These are phyloP conservation scores for Potamilus streckersoni DNA, from an alignment of 1,140 invertebrate species.

Conservation along the genomic window DNA sequence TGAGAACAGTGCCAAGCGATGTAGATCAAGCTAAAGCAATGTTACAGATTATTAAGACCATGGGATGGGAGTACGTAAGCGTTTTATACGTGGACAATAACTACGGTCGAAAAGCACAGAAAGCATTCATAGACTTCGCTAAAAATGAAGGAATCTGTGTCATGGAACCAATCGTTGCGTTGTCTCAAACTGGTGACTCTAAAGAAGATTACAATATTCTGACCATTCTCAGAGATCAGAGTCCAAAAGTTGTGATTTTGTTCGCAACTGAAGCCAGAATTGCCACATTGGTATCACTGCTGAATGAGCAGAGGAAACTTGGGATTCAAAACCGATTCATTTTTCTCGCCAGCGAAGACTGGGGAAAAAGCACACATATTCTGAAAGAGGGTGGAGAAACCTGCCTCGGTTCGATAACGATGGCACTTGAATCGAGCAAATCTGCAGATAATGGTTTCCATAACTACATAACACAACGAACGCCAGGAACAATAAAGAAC, in stretches of 20 bases:
- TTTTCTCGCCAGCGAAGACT: constrained; percentile 82
- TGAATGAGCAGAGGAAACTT: constrained; percentile 60
- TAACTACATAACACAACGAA: too few relatives aligned
- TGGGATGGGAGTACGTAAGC: constrained; percentile 57
- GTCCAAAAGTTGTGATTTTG: constrained; percentile 74
- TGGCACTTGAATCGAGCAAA: constrained; percentile 32
- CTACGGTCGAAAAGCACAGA: constrained; percentile 71
- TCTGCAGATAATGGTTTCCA: neutral
- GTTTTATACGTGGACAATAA: constrained; percentile 58
- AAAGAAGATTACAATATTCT: constrained; percentile 31
- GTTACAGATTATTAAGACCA: constrained; percentile 75
- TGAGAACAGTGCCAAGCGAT: constrained; percentile 62
- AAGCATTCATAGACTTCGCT: constrained; percentile 41
- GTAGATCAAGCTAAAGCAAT: constrained; percentile 77
- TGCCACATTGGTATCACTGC: constrained; percentile 66
- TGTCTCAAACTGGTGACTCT: constrained; percentile 69
- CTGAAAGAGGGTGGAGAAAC: constrained; percentile 30
- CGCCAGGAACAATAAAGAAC: constrained; percentile 21
- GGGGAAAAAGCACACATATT: constrained; percentile 75
- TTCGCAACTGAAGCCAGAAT: constrained; percentile 80
- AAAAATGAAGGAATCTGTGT: constrained; percentile 72
- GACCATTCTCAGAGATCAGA: constrained; percentile 12
- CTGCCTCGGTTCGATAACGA: constrained; percentile 46
- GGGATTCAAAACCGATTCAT: constrained; percentile 50
- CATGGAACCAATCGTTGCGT: constrained; percentile 61